These are phyloP conservation scores for Zeus faber DNA, from an alignment of 2,113 vertebrate species.

Conservation along the genomic window DNA sequence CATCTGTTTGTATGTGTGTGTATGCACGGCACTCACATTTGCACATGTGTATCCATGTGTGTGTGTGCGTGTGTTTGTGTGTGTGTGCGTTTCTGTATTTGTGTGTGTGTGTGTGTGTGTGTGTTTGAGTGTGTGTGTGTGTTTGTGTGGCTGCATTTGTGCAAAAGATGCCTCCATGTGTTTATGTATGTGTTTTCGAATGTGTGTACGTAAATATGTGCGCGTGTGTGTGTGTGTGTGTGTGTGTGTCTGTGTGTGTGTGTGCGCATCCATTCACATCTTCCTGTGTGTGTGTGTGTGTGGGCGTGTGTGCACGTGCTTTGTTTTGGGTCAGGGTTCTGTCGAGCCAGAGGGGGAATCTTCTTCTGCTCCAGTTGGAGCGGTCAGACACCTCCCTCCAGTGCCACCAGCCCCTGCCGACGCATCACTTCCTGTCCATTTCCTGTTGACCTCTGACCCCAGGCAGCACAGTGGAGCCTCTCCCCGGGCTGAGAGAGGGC, in stretches of 20 bases:
- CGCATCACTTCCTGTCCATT: slow-evolving; percentile 54
- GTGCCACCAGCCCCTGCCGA: not conserved
- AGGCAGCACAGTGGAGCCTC: slow-evolving; percentile 38
- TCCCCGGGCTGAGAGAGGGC: slow-evolving; percentile 20
- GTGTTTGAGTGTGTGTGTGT: slow-evolving; percentile 27
- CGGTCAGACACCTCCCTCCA: slow-evolving; percentile 43
- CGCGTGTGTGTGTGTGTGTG: too few relatives aligned
- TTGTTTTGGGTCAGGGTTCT: too few relatives aligned
- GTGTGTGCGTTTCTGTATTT: slow-evolving; percentile 7
- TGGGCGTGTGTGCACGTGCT: too few relatives aligned
- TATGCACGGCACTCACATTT: too few relatives aligned
- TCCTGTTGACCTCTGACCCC: slow-evolving; percentile 56
- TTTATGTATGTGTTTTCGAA: too few relatives aligned
- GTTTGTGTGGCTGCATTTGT: slow-evolving; percentile 2
- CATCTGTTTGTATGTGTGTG: slow-evolving; percentile 4
- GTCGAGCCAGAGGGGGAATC: slow-evolving; percentile 57
- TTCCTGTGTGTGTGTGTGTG: too few relatives aligned
- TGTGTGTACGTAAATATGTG: too few relatives aligned
- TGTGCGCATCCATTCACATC: too few relatives aligned
- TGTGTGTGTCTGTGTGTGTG: too few relatives aligned
- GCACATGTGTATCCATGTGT: not conserved
- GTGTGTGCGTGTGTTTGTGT: not conserved
- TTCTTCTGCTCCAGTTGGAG: slow-evolving; percentile 70
- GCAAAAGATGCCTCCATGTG: too few relatives aligned
- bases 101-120: slow-evolving; percentile 3